Base-by-base conservation (phyloP, 53 echinoderm and acorn worm species). In the Hippasteria phrygiana region DNA sequence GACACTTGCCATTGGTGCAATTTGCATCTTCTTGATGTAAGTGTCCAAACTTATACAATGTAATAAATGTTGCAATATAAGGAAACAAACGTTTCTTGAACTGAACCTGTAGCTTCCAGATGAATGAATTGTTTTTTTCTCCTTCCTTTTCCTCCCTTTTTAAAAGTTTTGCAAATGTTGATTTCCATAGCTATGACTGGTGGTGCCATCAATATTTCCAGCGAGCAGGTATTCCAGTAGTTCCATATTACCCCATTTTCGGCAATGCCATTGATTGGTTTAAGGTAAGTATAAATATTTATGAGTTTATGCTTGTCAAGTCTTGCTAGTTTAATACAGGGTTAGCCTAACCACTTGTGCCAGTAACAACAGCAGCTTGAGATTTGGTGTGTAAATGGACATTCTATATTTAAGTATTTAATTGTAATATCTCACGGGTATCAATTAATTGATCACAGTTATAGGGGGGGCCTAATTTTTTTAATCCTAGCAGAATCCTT, bases 161-260 rank as follows among this genome's bases (percentile, higher is more conserved):
- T 4, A 38, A 39, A 24, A 18, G 32, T 1, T 1, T 16, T 13
- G 16, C 22, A 7, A 16, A 20, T n/a, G 34, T 32, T 41, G 4
- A 16, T 55, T 79, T 43, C 43, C n/a, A 43, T 46, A 82, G 82
- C 3, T 82, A 82, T 82, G 82, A 82, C 82, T 82, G 82, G 82
- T 82, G 82, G 82, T 82, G 64, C 20, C 65, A 82, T 65, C 82
- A 82, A 20, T 82, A 34, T 82, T 82, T 82, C 65, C 82, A 82
- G 29, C 43, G 82, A 35, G 43, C 46, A 16, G 82, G 82, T 1
- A 82, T 82, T 82, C 82, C 82, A 2, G 82, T 82, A 4, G 82
- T 43, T 35, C 82, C 82, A 46, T 82, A 82, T 35, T 82, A 82
- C 82, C 82, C 82, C 1, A 43, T 82, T 4, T 16, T 82, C 5